A percentile compares a stretch with the other conserved stretches of the same genome.
These are phyloP conservation scores for Micromussa lordhowensis DNA, from an alignment of 92 coral and sea anemone genomes.

Conservation along the genomic window DNA sequence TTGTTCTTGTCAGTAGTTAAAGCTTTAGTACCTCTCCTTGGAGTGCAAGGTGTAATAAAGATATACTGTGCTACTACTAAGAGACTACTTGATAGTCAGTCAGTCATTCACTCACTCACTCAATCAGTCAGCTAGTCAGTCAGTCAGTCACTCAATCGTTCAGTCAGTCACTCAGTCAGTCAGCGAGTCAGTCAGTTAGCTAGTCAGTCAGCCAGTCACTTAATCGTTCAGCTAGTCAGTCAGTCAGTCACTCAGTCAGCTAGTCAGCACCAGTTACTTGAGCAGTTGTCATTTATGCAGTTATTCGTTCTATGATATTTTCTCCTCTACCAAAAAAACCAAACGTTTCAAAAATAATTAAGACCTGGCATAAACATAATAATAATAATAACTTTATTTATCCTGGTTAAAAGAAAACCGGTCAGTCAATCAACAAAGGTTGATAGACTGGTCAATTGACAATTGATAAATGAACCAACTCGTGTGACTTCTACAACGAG, in stretches of 20 bases:
- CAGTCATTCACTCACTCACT: not conserved
- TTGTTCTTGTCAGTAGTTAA: no score
- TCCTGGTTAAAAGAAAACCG: no score
- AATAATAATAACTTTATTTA: no score
- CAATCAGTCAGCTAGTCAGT: not conserved
- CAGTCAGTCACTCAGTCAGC: not conserved
- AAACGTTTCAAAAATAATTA: no score
- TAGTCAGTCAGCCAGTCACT: not conserved
- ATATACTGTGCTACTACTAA: not conserved
- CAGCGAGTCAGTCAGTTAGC: not conserved
- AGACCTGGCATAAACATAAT: no score
- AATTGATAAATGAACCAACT: constrained; percentile 48
- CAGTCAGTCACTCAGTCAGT: not conserved
- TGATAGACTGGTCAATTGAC: no score
- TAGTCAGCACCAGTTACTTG: not conserved
- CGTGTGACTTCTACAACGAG: constrained; percentile 42
- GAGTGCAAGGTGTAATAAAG: no score
- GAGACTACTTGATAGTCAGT: not conserved
- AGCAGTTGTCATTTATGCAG: not conserved
- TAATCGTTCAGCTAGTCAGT: no score
- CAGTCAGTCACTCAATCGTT: not conserved
- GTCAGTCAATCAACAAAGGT: no score
- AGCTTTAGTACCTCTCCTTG: no score
- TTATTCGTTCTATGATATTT: no score
- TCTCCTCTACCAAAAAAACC: no score